phyloP scores from a whole-genome alignment of 2,888 invertebrate genomes.

The Lithosia quadra region DNA sequence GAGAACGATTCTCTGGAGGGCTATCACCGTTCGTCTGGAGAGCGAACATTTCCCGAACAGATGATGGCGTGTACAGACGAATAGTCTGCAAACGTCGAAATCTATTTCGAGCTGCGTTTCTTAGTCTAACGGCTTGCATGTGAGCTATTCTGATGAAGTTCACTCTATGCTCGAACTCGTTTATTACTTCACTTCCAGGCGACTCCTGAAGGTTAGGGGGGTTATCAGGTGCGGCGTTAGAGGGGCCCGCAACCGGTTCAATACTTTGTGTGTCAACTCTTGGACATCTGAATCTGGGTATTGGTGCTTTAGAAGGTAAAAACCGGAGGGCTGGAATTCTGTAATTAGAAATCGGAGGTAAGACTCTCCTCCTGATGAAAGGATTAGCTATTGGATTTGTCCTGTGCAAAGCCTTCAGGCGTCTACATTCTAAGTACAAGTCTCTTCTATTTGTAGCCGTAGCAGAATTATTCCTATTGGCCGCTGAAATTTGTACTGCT shows the following conservation, averaged over 20 bases:
- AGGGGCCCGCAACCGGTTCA: constrained; percentile 75
- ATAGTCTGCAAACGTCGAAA: constrained; percentile 79
- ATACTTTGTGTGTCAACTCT: constrained; percentile 52
- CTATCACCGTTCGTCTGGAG: constrained; percentile 63
- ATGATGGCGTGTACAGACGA: constrained; percentile 77
- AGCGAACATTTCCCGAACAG: constrained; percentile 78
- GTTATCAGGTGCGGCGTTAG: constrained; percentile 56
- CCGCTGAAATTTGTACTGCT: constrained; percentile 81
- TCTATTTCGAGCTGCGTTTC: constrained; percentile 76
- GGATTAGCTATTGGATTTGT: constrained; percentile 79
- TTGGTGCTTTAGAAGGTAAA: constrained; percentile 59
- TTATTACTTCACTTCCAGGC: constrained; percentile 62
- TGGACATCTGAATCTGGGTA: constrained; percentile 46
- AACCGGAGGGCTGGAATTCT: constrained; percentile 75
- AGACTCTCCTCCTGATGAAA: constrained; percentile 65
- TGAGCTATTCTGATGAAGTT: constrained; percentile 79
- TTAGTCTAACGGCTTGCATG: constrained; percentile 74
- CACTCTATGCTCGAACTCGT: constrained; percentile 73
- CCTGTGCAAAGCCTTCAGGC: constrained; percentile 77
- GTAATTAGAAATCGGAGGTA: constrained; percentile 73
- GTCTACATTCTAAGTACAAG: constrained; percentile 73
- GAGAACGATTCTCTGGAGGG: constrained; percentile 56
- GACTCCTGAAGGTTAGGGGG: constrained; percentile 49
- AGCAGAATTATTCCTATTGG: constrained; percentile 77
- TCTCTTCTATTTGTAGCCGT: constrained; percentile 78